Base-by-base conservation (phyloP, 2,797 vertebrate species). In the Lycodopsis pacificus region DNA sequence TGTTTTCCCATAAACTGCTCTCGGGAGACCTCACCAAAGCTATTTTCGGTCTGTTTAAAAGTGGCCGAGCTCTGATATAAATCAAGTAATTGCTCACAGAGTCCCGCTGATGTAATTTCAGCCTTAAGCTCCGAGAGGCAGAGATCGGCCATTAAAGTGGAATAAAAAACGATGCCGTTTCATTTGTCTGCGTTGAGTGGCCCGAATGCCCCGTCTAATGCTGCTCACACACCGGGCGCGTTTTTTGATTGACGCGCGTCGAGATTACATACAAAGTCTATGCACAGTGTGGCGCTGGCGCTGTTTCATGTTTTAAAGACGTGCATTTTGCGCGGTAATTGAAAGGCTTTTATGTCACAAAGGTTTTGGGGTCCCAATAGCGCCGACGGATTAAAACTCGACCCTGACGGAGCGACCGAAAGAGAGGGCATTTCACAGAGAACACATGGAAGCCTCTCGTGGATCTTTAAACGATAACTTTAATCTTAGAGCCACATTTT, bases 11-110 rank as follows among this genome's bases (percentile, higher is more conserved):
- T 80, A 66, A 77, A 88, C 27, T 67, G 49, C 72, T 69, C 62
- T 65, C 49, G 59, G 36, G 71, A 34, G 53, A 51, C 76, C 65
- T 64, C 65, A 53, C 17, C 48, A 53, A 76, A 81, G 75, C 71
- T 84, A 73, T 82, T 77, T 85, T 57, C 46, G 78, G 67, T 66
- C 22, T 36, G 20, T 80, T 82, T 77, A 62, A 82, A 81, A 68
- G 84, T 73, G 57, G 57, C 51, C 66, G 22, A 61, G 12, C 56
- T 7, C 75, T 79, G 76, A 88, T 86, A 72, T 80, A 71, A 86
- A 84, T 89, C 82, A 80, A 74, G 64, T 87, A 76, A 85, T 85
- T 90, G 76, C 79, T 76, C 77, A 80, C 80, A 81, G 65, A 78
- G 73, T 81, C 51, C 36, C 22, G 14, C 32, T 77, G 75, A 80